Base-by-base conservation (phyloP, 2,113 vertebrate genomes). In the Recurvirostra avosetta region DNA sequence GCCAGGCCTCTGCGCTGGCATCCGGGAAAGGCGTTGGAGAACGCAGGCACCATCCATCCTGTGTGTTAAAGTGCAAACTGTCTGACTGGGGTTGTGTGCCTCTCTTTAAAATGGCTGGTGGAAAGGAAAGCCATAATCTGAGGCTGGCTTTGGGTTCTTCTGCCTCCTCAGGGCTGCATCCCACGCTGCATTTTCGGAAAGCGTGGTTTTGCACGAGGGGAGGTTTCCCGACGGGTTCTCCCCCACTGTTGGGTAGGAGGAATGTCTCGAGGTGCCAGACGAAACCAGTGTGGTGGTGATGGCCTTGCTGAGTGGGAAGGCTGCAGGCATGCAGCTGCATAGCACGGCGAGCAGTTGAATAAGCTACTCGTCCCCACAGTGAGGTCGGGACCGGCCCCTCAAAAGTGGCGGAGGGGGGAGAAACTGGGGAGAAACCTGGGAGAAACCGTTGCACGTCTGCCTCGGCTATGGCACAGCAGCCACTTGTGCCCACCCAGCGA, bases 381-480 rank as follows among this genome's bases (percentile, higher is more conserved):
- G 22, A 49, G 49, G 11, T 49, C 11, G 22, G 66, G 40, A 61
- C 36, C 3, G 15, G 40, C 34, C 23, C 18, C n/a, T n/a, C 45
- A 26, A 5, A 79, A 70, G 6, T 23, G 32, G 40, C 1, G 2
- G 1, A 2, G 16, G 29, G 1, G 9, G 21, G 32, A 6, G 34
- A 76, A 84, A 62, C 7, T 23, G 1, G 9, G 21, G 32, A 6
- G 34, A 76, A 84, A 62, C 7, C 27, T 1, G 1, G 36, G 12
- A 87, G 59, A 13, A 49, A 22, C 7, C 19, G 1, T 0, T 1
- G 13, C 72, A 40, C 21, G 1, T 9, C 59, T 36, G 22, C 56
- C 40, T 52, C 1, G 1, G 71, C 41, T 40, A 1, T 41, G 0
- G 0, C 62, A 11, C 17, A 53, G 38, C 41, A 53, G 41, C 34